Base-by-base conservation (phyloP, 2,113 vertebrate species). In the Spilogale gracilis region DNA sequence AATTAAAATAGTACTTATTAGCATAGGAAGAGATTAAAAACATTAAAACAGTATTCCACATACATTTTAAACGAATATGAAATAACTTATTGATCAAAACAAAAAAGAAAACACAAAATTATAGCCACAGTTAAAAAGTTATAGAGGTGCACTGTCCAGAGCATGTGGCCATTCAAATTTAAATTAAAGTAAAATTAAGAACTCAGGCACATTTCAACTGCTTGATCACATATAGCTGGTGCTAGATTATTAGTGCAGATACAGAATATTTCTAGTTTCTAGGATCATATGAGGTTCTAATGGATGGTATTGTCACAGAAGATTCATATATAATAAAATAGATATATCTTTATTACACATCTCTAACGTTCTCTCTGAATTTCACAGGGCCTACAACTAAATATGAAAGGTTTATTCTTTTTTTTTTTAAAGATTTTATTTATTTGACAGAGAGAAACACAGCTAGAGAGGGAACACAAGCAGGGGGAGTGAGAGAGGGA, bases 131-230 rank as follows among this genome's bases (percentile, higher is more conserved):
- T 83, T 78, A 84, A 50, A 82, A 91, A 92, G 16, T 93, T 58
- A 74, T 0, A 61, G 17, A 86, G 32, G 13, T 89, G 8, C 16
- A 84, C 45, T 65, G 8, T 52, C 17, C 25, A 45, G 3, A 86
- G 16, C 58, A 89, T 4, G 6, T 12, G 18, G 48, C 4, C 60
- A 63, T 67, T 93, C n/a, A 88, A 73, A 91, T 85, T 81, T 65
- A 88, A 97, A 91, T 86, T 85, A 78, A 93, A 93, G 50, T 60
- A 80, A 86, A 90, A 60, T 69, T 21, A 58, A 93, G 91, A 94
- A 61, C 58, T 67, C n/a, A 92, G 48, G 2, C 60, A 56, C 30
- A 86, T 45, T 89, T 78, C 18, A 91, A 23, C 69, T 27, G 38
- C 20, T 38, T 73, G 69, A 87, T 5, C n/a, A 63, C n/a, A 58